These are phyloP conservation scores for Pelecanoides urinatrix DNA, from an alignment of 2,113 vertebrate species.

Conservation along the genomic window DNA sequence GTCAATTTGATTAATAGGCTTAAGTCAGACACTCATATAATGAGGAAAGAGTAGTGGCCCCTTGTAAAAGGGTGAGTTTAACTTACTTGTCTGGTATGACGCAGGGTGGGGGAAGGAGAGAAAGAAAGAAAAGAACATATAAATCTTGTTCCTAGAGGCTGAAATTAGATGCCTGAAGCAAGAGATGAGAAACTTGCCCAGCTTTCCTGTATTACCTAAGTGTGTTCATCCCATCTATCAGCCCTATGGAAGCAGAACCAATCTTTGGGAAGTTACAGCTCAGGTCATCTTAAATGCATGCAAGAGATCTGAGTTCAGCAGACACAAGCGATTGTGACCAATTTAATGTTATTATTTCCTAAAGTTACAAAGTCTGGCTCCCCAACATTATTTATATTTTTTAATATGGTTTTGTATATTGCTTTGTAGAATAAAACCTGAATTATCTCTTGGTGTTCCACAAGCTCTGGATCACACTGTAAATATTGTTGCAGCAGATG, in stretches of 20 bases:
- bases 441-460: not conserved
- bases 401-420: not conserved
- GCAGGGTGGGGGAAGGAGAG: not conserved
- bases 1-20: not conserved
- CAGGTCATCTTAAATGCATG: not conserved
- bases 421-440: not conserved
- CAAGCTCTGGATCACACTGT: not conserved
- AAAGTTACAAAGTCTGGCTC: not conserved
- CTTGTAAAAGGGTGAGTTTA: not conserved
- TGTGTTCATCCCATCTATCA: not conserved
- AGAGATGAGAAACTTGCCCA: not conserved
- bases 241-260: not conserved
- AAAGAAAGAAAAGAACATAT: not conserved
- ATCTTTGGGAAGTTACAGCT: not conserved
- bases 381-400: not conserved
- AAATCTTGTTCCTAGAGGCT: not conserved
- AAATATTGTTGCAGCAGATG: not conserved
- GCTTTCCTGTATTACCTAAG: not conserved
- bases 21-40: not conserved
- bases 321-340: not conserved
- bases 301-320: not conserved
- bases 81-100: not conserved
- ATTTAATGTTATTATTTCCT: not conserved
- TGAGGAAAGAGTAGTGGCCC: not conserved
- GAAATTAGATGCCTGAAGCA: not conserved